Percentiles rank a stretch among this genome's conserved stretches.
Conservation (phyloP, 2,888 invertebrate species). For the Drosophila demipolita region DNA sequence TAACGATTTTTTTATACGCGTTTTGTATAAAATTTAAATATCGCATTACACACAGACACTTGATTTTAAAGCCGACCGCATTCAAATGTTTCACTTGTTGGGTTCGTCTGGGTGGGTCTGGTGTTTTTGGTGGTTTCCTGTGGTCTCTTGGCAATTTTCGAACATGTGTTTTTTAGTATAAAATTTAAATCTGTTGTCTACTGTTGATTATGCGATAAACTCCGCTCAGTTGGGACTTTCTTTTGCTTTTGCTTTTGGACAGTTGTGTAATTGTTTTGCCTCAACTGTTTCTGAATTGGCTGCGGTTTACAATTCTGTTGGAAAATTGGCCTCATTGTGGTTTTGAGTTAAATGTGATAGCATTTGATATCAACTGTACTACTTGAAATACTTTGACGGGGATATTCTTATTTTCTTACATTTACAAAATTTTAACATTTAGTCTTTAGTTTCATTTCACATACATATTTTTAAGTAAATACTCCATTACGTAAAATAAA, state of each 20-base stretch:
- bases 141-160: constrained; percentile 66
- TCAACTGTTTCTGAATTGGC: constrained; percentile 35
- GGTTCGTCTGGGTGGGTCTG: constrained; percentile 26
- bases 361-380: constrained; percentile 5
- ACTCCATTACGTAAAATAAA: neutral
- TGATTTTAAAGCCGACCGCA: constrained; percentile 66
- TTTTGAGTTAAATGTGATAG: neutral
- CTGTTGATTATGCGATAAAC: constrained; percentile 69
- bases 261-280: constrained; percentile 69
- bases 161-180: constrained; percentile 74
- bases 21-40: constrained; percentile 70
- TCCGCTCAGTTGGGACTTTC: constrained; percentile 30
- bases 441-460: neutral
- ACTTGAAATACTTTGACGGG: neutral
- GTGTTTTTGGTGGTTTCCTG: constrained; percentile 6
- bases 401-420: neutral
- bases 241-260: constrained; percentile 42
- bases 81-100: constrained; percentile 76
- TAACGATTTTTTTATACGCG: constrained; percentile 25
- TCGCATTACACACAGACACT: constrained; percentile 78
- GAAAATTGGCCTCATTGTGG: constrained; percentile 31
- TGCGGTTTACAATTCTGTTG: constrained; percentile 6
- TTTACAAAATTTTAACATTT: neutral
- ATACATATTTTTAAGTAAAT: neutral
- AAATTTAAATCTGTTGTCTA: constrained; percentile 75